Evolutionary conservation across 1,140 invertebrate genomes (phyloP), one percentile per base, ranked within the genome.

Genomic region (Schlechtendalia chinensis): DNA sequence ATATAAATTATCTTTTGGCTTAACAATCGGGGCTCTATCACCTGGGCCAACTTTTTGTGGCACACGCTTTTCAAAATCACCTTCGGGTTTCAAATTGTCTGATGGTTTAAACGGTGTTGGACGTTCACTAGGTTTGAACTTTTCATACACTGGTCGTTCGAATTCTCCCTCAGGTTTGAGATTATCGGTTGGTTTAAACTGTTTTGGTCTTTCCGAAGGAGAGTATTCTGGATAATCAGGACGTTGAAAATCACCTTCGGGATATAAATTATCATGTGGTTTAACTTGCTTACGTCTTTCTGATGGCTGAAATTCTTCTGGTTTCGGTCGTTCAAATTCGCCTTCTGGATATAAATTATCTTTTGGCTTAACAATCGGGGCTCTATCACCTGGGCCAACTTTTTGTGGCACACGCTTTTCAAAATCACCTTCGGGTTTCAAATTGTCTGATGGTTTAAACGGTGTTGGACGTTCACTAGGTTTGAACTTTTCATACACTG

Each of bases 311-410:
- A 56, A 67, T 1, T 63, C 83, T 83, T 82, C 81, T n/a, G 80
- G 82, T 47, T 83, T 80, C 22, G 86, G 85, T 61, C 85, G 84
- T 71, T 89, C 86, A 83, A 91, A 91, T 19, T 90, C 87, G 11
- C 90, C 91, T 85, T 90, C 89, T 77, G 89, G 87, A 82, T 85
- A 86, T 11, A 90, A 85, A 84, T 91, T 91, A 83, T 92, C 90
- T 83, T 88, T 86, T 56, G 89, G 89, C 84, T 87, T 90, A 45
- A 88, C 88, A 50, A 88, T 88, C 10, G 87, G 85, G 39, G 89
- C 87, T 83, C 89, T 87, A 82, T 91, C 90, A 12, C 82, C 86
- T 84, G 83, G 82, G 24, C 71, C 56, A 39, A 63, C 32, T 32
- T 82, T 80, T 16, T 63, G 81, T 53, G 87, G 11, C 86, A 88